Percentiles rank a stretch among this genome's conserved stretches.
These are phyloP conservation scores for Cariama cristata DNA, from an alignment of 2,113 vertebrate genomes.

Conservation along the genomic window DNA sequence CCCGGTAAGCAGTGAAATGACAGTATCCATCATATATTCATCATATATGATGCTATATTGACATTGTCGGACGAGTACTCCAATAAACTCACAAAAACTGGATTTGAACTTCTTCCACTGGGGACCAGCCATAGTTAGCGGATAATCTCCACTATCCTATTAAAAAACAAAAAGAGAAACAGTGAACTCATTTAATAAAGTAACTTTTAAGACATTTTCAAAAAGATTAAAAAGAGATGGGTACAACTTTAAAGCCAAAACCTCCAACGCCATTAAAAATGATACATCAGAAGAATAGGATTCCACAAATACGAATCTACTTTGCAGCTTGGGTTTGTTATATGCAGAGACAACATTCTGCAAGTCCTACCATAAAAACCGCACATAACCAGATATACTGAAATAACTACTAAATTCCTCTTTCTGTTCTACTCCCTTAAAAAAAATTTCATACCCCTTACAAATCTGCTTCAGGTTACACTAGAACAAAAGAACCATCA, in stretches of 20 bases:
- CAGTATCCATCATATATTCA: constrained; percentile 99
- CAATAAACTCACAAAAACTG: constrained; percentile 99
- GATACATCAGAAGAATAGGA: background rate
- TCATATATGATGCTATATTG: constrained; percentile 99
- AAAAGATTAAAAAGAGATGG: background rate
- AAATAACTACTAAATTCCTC: background rate
- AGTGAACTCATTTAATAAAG: no score
- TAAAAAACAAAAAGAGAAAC: background rate
- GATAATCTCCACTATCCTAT: constrained; percentile 98
- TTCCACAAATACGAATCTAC: background rate
- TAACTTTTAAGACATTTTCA: no score
- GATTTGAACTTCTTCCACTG: constrained; percentile 99
- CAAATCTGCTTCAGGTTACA: background rate
- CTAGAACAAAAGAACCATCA: background rate
- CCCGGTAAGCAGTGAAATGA: constrained; percentile 98
- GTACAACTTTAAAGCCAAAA: background rate
- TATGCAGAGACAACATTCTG: background rate
- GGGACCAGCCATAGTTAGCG: constrained; percentile 97
- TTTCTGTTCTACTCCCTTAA: background rate
- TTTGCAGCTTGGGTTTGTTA: background rate
- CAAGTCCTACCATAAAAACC: background rate
- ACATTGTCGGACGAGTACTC: constrained; percentile 95
- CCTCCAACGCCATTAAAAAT: background rate
- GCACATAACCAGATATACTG: background rate
- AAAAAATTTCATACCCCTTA: background rate